Conservation (phyloP, 2,797 vertebrate genomes). For the Chelmon rostratus region DNA sequence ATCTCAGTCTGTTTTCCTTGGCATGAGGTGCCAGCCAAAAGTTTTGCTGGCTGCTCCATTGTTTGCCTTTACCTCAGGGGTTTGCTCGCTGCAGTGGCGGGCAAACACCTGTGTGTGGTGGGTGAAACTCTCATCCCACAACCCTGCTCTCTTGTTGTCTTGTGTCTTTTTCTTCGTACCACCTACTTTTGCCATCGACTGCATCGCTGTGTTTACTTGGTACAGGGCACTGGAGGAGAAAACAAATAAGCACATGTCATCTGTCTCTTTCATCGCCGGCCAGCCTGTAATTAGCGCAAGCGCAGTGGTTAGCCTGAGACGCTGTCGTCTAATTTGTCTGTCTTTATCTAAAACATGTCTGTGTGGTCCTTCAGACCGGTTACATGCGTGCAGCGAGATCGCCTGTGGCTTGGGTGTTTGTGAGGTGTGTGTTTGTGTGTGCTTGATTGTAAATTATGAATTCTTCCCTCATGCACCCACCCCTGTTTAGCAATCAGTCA, state of each 20-base stretch:
- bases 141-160: slow-evolving; percentile 44
- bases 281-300: slow-evolving; percentile 85
- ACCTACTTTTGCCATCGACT: slow-evolving; percentile 59
- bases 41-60: slow-evolving; percentile 70
- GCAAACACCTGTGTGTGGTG: slow-evolving; percentile 81
- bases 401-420: slow-evolving; percentile 77
- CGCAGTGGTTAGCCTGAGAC: slow-evolving; percentile 83
- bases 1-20: slow-evolving; percentile 75
- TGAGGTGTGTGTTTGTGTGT: slow-evolving; percentile 69
- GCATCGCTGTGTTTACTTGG: slow-evolving; percentile 73
- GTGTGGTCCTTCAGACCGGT: slow-evolving; percentile 81
- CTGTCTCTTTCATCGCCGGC: slow-evolving; percentile 82
- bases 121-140: slow-evolving; percentile 50
- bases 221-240: slow-evolving; percentile 70
- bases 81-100: slow-evolving; percentile 52
- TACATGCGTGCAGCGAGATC: slow-evolving; percentile 72
- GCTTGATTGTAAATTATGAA: slow-evolving; percentile 80
- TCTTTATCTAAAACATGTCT: slow-evolving; percentile 88
- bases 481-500: slow-evolving; percentile 82
- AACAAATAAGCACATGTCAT: slow-evolving; percentile 83
- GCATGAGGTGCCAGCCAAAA: slow-evolving; percentile 61
- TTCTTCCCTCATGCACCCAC: slow-evolving; percentile 71
- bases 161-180: slow-evolving; percentile 44
- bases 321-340: slow-evolving; percentile 89
- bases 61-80: slow-evolving; percentile 73